These are phyloP conservation scores for Holacanthus passer DNA, from an alignment of 2,113 vertebrate genomes.

Conservation along the genomic window DNA sequence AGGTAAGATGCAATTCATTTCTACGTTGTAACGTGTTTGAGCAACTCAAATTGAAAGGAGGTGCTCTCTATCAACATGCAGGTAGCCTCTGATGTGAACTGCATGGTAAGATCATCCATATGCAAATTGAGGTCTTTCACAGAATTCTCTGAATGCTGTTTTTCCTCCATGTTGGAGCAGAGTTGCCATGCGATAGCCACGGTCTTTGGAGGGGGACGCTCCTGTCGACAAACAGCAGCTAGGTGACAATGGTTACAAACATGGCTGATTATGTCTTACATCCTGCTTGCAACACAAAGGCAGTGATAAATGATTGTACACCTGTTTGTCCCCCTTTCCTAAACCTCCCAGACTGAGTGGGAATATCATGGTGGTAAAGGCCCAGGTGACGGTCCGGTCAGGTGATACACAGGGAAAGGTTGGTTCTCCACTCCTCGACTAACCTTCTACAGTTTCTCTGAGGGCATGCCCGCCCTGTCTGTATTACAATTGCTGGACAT, in stretches of 20 bases:
- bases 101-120: slow-evolving; percentile 6
- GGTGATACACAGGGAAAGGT: not conserved
- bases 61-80: slow-evolving; percentile 3
- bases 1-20: not conserved
- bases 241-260: slow-evolving; percentile 2
- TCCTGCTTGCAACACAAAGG: not conserved
- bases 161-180: not conserved
- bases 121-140: slow-evolving; percentile 5
- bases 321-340: not conserved
- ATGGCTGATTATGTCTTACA: not conserved
- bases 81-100: slow-evolving; percentile 15
- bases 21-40: not conserved
- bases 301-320: not conserved
- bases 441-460: slow-evolving; percentile 52
- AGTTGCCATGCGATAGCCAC: not conserved
- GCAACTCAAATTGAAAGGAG: not conserved
- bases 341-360: not conserved
- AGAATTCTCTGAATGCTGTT: not conserved
- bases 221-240: not conserved
- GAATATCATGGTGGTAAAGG: not conserved
- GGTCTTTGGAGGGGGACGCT: not conserved
- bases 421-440: slow-evolving; percentile 7
- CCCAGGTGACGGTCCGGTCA: not conserved
- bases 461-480: slow-evolving; percentile 23
- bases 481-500: slow-evolving; percentile 51